Percentiles rank a stretch among this genome's conserved stretches.
phyloP scores from a whole-genome alignment of 1,140 invertebrate species.

The Eriosoma lanigerum region DNA sequence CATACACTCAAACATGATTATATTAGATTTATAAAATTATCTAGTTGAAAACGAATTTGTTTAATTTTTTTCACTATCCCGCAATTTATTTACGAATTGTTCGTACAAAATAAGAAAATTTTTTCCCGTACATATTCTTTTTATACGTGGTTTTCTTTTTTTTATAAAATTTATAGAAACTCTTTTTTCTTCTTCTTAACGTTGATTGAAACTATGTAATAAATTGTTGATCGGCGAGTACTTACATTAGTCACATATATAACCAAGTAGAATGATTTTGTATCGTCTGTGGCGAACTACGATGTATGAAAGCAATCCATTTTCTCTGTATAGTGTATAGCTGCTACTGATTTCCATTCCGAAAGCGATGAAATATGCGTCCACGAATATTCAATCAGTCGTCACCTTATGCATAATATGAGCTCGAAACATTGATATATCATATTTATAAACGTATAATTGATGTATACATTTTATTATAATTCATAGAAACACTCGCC shows the following conservation, averaged over 20 bases:
- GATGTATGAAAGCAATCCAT: constrained; percentile 37
- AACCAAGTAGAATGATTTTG: neutral
- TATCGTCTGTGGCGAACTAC: neutral
- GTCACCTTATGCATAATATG: neutral
- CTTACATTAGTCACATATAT: constrained; percentile 11
- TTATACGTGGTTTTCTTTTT: too few relatives aligned
- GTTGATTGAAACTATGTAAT: constrained; percentile 44
- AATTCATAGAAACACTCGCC: too few relatives aligned
- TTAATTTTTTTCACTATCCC: too few relatives aligned
- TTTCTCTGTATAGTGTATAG: neutral
- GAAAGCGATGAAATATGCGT: neutral
- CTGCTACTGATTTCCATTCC: neutral
- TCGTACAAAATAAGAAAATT: too few relatives aligned
- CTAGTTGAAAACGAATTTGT: too few relatives aligned
- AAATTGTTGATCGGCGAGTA: constrained; percentile 27
- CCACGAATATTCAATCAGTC: constrained; percentile 34
- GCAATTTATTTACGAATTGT: too few relatives aligned
- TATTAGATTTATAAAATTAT: too few relatives aligned
- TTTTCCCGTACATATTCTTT: too few relatives aligned
- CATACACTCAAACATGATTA: too few relatives aligned
- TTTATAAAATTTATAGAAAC: neutral
- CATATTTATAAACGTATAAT: neutral
- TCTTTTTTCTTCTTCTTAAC: neutral
- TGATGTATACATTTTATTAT: too few relatives aligned
- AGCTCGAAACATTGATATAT: neutral